Evolutionary conservation across 2,888 invertebrate species (phyloP).

Genomic region (Therioaphis trifolii): DNA sequence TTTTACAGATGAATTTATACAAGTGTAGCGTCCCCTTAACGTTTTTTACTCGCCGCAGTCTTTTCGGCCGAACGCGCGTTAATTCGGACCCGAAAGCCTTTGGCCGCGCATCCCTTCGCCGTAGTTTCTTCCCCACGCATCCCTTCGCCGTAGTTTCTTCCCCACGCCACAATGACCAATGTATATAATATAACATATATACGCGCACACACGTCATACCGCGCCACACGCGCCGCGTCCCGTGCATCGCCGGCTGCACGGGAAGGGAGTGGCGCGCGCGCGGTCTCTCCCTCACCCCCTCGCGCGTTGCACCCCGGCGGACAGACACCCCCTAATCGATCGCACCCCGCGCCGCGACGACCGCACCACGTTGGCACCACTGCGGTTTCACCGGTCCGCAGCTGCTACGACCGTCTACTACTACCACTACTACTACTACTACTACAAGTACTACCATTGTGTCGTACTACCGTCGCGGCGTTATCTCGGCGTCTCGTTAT

Average conservation of each 20-base stretch:
- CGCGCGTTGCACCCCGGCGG: background rate
- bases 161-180: too few species aligned
- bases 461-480: too few species aligned
- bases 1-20: too few species aligned
- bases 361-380: conserved; percentile 54
- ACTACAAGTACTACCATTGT: too few species aligned
- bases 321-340: conserved; percentile 53
- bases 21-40: too few species aligned
- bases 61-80: background rate
- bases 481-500: too few species aligned
- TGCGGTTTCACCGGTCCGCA: background rate
- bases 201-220: too few species aligned
- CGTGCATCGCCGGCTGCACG: background rate
- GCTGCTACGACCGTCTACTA: background rate
- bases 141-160: too few species aligned
- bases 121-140: too few species aligned
- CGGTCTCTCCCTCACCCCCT: background rate
- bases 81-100: background rate
- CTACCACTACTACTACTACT: too few species aligned
- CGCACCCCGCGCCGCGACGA: background rate
- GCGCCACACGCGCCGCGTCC: background rate
- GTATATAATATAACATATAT: too few species aligned
- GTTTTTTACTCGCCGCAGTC: background rate
- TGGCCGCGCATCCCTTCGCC: too few species aligned
- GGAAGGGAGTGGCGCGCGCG: background rate